These are phyloP conservation scores for Hypothenemus hampei DNA, from an alignment of 1,140 invertebrate genomes.

Conservation along the genomic window DNA sequence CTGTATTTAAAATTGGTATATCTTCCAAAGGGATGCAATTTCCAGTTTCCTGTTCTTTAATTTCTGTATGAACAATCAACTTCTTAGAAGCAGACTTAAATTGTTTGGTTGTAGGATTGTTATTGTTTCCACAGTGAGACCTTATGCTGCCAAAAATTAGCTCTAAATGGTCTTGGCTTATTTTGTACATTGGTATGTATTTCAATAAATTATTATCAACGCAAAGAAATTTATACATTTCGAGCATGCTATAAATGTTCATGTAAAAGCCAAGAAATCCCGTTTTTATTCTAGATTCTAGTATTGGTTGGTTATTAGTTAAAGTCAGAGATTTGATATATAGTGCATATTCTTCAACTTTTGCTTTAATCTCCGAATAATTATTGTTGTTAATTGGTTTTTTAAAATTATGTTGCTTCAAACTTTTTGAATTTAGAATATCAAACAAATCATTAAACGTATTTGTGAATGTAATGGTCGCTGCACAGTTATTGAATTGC, in stretches of 20 bases:
- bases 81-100: conserved; percentile 15
- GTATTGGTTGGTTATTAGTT: neutral
- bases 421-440: too few relatives aligned
- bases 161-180: conserved; percentile 29
- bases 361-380: neutral
- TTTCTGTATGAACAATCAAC: conserved; percentile 21
- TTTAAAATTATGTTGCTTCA: neutral
- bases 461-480: too few relatives aligned
- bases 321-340: conserved; percentile 2
- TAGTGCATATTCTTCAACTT: neutral
- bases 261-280: conserved; percentile 8
- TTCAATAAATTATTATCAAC: neutral
- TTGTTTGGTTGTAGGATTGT: conserved; percentile 26
- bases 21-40: conserved; percentile 23
- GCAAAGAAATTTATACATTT: conserved; percentile 1
- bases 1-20: conserved; percentile 24
- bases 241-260: neutral
- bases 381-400: neutral
- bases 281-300: conserved; percentile 2
- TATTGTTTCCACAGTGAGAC: conserved; percentile 15
- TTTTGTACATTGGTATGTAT: conserved; percentile 12
- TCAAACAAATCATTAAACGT: too few relatives aligned
- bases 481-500: too few relatives aligned
- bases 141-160: conserved; percentile 3
- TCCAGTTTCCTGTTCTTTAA: conserved; percentile 15